Conservation (phyloP, 1,140 invertebrate species). For the Heterodera schachtii region DNA sequence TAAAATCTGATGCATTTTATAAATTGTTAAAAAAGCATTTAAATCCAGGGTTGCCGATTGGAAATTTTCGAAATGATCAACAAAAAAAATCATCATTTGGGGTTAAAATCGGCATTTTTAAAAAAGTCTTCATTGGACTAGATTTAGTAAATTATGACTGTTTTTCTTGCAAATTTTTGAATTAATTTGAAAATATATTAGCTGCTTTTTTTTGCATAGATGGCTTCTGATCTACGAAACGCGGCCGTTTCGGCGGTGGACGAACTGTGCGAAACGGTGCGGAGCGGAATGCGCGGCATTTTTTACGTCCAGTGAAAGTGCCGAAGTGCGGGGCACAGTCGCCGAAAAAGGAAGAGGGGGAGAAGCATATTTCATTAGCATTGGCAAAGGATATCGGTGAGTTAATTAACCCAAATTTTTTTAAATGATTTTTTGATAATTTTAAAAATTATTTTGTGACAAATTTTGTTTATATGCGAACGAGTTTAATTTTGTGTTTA, state of each 20-base stretch:
- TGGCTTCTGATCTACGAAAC: background rate
- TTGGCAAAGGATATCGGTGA: slow-evolving; percentile 1
- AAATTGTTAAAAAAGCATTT: too few relatives aligned
- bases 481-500: background rate
- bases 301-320: slow-evolving; percentile 2
- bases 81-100: too few relatives aligned
- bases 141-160: too few relatives aligned
- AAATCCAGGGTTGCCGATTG: too few relatives aligned
- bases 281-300: slow-evolving; percentile 13
- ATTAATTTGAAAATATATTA: too few relatives aligned
- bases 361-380: slow-evolving; percentile 3
- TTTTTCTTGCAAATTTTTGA: background rate
- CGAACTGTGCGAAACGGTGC: background rate
- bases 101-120: too few relatives aligned
- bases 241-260: background rate
- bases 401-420: background rate
- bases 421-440: too few relatives aligned
- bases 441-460: too few relatives aligned
- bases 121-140: too few relatives aligned
- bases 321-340: background rate
- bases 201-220: background rate
- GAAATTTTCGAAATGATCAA: too few relatives aligned
- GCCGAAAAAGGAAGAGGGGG: background rate
- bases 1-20: too few relatives aligned
- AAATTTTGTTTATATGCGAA: too few relatives aligned